phyloP scores from a whole-genome alignment of 30 jellyfish, hydroid and myxozoan species.

The Hydractinia echinata region DNA sequence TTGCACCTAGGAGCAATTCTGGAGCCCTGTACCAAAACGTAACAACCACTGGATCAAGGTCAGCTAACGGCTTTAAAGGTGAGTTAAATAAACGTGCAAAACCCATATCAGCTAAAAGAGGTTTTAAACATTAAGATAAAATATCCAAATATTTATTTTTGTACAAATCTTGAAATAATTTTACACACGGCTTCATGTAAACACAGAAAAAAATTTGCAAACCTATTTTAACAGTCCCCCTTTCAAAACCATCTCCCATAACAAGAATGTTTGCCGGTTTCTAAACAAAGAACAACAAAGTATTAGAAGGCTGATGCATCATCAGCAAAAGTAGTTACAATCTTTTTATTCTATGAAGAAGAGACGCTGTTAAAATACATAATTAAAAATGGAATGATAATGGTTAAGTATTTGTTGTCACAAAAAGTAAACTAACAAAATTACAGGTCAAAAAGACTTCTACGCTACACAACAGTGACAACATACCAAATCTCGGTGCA shows the following conservation, averaged over 20 bases:
- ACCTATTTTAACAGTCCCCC: conserved; percentile 93
- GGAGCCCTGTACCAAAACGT: conserved; percentile 98
- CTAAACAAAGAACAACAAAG: conserved; percentile 6
- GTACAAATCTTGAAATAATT: background rate
- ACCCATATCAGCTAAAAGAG: conserved; percentile 84
- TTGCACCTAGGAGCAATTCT: conserved; percentile 91
- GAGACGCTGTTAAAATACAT: too few species aligned
- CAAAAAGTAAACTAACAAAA: background rate
- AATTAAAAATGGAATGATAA: too few species aligned
- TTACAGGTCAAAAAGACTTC: background rate
- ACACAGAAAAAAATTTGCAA: background rate
- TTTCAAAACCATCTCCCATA: conserved; percentile 92
- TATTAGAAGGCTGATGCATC: background rate
- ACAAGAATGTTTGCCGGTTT: conserved; percentile 95
- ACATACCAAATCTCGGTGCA: conserved; percentile 87
- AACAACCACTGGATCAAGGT: conserved; percentile 90
- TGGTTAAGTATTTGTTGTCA: too few species aligned
- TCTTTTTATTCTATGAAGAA: too few species aligned
- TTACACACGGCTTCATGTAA: background rate
- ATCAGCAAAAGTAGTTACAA: too few species aligned
- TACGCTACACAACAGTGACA: too few species aligned
- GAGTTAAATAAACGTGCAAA: conserved; percentile 90
- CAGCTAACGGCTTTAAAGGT: conserved; percentile 88
- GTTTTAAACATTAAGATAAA: background rate
- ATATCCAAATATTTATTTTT: background rate